Conservation (phyloP, 2,888 invertebrate genomes). For the Sericinus montela region DNA sequence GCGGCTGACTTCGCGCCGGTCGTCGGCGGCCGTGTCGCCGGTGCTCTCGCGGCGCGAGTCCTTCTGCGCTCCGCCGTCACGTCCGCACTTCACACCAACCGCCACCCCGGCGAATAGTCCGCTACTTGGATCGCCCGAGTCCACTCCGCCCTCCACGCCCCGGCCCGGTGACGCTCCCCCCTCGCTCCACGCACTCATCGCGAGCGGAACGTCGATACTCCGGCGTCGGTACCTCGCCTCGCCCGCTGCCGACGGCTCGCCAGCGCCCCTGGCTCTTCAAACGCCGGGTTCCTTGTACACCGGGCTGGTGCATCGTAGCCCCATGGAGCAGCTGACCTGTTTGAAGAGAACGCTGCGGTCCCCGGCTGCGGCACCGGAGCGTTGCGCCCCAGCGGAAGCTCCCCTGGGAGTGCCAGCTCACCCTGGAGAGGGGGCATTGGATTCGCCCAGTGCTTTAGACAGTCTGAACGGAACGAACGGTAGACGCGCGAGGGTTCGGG, state of each 20-base stretch:
- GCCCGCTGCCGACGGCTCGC: slow-evolving; percentile 79
- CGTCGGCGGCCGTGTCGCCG: slow-evolving; percentile 74
- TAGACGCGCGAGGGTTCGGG: slow-evolving; percentile 51
- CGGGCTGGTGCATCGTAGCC: slow-evolving; percentile 84
- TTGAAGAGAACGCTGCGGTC: slow-evolving; percentile 77
- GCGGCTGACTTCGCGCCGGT: slow-evolving; percentile 78
- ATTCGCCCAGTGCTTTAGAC: slow-evolving; percentile 36
- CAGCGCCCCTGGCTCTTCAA: slow-evolving; percentile 81
- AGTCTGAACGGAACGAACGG: slow-evolving; percentile 42
- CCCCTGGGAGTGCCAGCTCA: slow-evolving; percentile 80
- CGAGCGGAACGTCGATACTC: slow-evolving; percentile 67
- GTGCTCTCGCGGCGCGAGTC: slow-evolving; percentile 87
- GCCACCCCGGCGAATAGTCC: slow-evolving; percentile 95
- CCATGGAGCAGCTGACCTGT: slow-evolving; percentile 89
- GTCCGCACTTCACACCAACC: slow-evolving; percentile 86
- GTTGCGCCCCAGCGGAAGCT: slow-evolving; percentile 38
- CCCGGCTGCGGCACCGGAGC: slow-evolving; percentile 56
- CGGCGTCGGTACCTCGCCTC: slow-evolving; percentile 75
- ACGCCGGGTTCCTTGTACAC: slow-evolving; percentile 79
- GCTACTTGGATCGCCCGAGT: slow-evolving; percentile 79
- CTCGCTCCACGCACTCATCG: slow-evolving; percentile 74
- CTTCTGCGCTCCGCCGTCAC: slow-evolving; percentile 84
- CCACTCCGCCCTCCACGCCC: slow-evolving; percentile 76
- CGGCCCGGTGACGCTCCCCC: slow-evolving; percentile 82
- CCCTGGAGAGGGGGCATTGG: slow-evolving; percentile 79